Conservation (phyloP, 2,113 vertebrate genomes). For the Pelusios castaneus region DNA sequence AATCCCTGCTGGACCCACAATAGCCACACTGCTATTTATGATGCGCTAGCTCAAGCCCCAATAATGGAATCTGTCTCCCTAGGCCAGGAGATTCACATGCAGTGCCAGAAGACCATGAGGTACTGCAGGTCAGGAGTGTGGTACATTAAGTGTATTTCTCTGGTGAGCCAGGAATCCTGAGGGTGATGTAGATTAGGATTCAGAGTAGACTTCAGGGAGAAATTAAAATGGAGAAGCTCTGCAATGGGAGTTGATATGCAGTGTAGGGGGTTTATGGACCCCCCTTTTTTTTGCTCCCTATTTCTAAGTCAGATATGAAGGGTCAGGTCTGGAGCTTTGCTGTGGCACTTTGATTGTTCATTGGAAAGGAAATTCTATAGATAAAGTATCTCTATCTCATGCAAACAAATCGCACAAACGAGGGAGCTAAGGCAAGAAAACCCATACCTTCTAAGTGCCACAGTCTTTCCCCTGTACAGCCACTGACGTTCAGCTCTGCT, state of each 20-base stretch:
- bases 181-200: rapidly evolving
- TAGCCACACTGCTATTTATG: too few species aligned
- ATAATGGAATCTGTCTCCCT: too few species aligned
- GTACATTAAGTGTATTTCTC: not conserved
- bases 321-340: not conserved
- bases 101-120: not conserved
- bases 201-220: rapidly evolving
- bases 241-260: not conserved
- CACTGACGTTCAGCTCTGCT: not conserved
- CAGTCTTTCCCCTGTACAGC: not conserved
- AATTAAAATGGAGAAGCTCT: not conserved
- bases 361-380: not conserved
- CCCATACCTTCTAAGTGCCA: not conserved
- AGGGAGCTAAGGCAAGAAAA: not conserved
- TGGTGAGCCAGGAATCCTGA: not conserved
- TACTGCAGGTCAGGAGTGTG: not conserved
- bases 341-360: not conserved
- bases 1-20: too few species aligned
- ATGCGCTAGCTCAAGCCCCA: too few species aligned
- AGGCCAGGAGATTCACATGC: not conserved
- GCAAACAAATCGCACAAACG: not conserved
- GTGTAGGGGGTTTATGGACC: not conserved
- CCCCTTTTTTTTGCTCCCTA: not conserved
- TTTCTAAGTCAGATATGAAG: too few species aligned
- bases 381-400: not conserved